Evolutionary conservation across 2,888 invertebrate species (phyloP), one percentile per base, ranked within the genome.

Genomic region (Drosophila kambysellisi): DNA sequence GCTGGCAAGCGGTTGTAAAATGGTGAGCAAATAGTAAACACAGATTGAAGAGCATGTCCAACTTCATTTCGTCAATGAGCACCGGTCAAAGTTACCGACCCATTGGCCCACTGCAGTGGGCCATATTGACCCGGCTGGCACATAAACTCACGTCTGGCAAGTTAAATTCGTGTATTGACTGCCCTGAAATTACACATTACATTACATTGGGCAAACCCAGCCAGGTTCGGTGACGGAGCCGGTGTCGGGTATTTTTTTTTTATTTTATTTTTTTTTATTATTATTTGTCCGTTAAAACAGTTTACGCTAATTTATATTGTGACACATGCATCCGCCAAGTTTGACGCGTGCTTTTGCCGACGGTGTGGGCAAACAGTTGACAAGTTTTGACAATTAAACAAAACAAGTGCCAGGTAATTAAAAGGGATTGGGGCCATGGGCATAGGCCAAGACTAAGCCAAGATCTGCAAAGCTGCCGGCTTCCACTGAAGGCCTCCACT

Each of bases 251-350:
- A 50, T 56, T 48, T 70, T 65, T 66, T 76, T 68, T 66, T 82
- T 56, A 46, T 51, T 52, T 58, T 54, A 61, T 69, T 54, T 54
- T 59, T 57, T 66, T 58, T 15, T 12, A 39, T 39, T 39, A 39
- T 39, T 39, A 58, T 74, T 72, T 76, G 82, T 70, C 80, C 74
- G 87, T 83, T 90, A 87, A 87, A 88, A 88, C 89, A 87, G 84
- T 87, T 90, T 86, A 88, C 89, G 87, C 89, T 88, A 87, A 87
- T 87, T 87, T 79, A 69, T 73, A 75, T 90, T 87, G 79, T 89
- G 90, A 90, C 82, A 86, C 69, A 83, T 83, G 64, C 76, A 81
- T 81, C 66, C 76, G 81, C 67, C 69, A 58, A 29, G 60, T 76
- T 73, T 70, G 82, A 81, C 82, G 76, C 79, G 84, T 82, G 82